Conservation (phyloP, 2,797 vertebrate species). For the Netta rufina region DNA sequence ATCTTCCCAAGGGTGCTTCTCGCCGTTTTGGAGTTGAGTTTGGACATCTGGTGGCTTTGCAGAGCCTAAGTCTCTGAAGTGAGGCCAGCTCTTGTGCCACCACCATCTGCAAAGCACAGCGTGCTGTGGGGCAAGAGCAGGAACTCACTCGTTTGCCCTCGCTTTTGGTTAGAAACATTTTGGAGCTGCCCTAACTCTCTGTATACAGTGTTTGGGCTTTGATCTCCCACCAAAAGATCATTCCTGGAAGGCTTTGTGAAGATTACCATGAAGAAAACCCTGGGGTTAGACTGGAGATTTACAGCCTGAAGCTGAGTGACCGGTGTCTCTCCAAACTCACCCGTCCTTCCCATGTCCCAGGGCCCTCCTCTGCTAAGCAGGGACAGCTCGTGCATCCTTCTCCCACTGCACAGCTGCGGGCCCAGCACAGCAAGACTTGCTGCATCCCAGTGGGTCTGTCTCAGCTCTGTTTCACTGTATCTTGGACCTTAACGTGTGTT, state of each 20-base stretch:
- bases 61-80: neutral
- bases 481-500: neutral
- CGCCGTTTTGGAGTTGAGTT: neutral
- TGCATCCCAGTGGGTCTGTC: neutral
- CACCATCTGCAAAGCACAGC: too few relatives aligned
- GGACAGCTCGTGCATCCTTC: accelerated
- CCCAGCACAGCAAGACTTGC: neutral
- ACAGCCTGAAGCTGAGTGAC: neutral
- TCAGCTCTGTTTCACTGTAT: neutral
- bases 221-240: neutral
- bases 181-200: neutral
- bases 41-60: neutral
- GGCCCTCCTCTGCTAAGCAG: neutral
- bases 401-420: neutral
- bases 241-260: neutral
- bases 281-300: neutral
- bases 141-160: accelerated
- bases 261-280: neutral
- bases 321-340: neutral
- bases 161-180: neutral
- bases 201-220: accelerated
- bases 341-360: accelerated
- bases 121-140: neutral
- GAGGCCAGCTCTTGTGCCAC: too few relatives aligned
- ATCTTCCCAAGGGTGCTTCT: neutral